A percentile compares a stretch with the other conserved stretches of the same genome.
phyloP scores from a whole-genome alignment of 2,797 vertebrate species.

The Vipera ursinii region DNA sequence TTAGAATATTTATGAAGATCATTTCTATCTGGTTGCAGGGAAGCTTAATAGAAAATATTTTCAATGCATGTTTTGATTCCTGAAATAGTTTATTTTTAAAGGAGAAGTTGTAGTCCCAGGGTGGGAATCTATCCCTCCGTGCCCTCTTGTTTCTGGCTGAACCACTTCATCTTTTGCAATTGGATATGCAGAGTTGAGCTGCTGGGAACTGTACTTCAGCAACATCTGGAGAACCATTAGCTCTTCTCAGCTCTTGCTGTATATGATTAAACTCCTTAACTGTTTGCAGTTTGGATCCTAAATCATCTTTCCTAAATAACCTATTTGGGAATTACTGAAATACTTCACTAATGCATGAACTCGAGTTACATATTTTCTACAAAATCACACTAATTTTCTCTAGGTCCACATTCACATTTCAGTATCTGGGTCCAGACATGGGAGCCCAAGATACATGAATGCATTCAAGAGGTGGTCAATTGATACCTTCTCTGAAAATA shows the following conservation, averaged over 20 bases:
- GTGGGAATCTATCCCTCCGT: background rate
- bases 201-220: background rate
- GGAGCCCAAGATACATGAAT: background rate
- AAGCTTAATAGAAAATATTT: background rate
- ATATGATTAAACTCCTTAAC: background rate
- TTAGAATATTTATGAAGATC: background rate
- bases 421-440: background rate
- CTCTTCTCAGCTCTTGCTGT: background rate
- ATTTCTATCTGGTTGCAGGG: background rate
- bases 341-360: background rate
- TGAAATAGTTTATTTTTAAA: background rate
- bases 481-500: background rate
- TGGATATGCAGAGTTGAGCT: background rate
- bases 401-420: background rate
- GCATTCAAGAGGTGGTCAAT: background rate
- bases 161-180: background rate
- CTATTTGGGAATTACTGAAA: background rate
- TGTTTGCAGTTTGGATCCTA: background rate
- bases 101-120: background rate
- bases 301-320: background rate
- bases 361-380: background rate
- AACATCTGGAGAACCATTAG: background rate
- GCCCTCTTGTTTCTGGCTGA: background rate
- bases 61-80: background rate
- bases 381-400: background rate